Conservation (phyloP, 2,797 vertebrate species). For the Antennarius maculatus region DNA sequence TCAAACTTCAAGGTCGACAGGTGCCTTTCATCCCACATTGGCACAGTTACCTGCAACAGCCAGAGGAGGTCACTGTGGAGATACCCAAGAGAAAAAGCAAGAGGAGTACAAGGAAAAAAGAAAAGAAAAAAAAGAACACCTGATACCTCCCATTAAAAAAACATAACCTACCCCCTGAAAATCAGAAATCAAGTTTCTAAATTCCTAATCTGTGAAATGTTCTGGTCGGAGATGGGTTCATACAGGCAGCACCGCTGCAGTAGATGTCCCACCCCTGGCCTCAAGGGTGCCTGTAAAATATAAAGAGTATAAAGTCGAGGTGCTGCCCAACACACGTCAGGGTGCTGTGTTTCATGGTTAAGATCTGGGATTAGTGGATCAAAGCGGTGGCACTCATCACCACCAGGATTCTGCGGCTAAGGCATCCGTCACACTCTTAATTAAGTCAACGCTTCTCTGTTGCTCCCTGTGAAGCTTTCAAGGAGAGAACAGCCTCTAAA, state of each 20-base stretch:
- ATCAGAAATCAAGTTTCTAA: slow-evolving; percentile 24
- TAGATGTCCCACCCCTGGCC: slow-evolving; percentile 28
- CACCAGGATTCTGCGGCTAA: slow-evolving; percentile 70
- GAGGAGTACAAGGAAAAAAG: slow-evolving; percentile 3
- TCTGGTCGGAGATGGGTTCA: slow-evolving; percentile 24
- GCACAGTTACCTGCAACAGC: slow-evolving; percentile 63
- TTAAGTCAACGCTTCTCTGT: slow-evolving; percentile 69
- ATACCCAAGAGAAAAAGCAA: slow-evolving; percentile 58
- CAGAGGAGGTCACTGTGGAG: slow-evolving; percentile 81
- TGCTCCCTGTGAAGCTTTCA: slow-evolving; percentile 72
- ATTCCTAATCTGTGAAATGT: slow-evolving; percentile 37
- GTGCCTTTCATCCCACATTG: slow-evolving; percentile 24
- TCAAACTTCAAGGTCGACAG: slow-evolving; percentile 30
- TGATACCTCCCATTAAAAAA: slow-evolving; percentile 21
- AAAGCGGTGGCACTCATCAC: slow-evolving; percentile 73
- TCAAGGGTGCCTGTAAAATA: slow-evolving; percentile 65
- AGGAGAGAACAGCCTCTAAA: slow-evolving; percentile 66
- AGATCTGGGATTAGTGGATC: slow-evolving; percentile 76
- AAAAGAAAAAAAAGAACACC: background rate
- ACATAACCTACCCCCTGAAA: slow-evolving; percentile 15
- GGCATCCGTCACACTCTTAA: slow-evolving; percentile 77
- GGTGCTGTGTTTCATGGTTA: slow-evolving; percentile 71
- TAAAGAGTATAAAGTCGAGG: slow-evolving; percentile 65
- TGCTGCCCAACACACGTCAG: slow-evolving; percentile 78
- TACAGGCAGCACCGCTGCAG: slow-evolving; percentile 43